Evolutionary conservation across 2,113 vertebrate species (phyloP), one percentile per base, ranked within the genome.

Genomic region (Atlantisia rogersi): DNA sequence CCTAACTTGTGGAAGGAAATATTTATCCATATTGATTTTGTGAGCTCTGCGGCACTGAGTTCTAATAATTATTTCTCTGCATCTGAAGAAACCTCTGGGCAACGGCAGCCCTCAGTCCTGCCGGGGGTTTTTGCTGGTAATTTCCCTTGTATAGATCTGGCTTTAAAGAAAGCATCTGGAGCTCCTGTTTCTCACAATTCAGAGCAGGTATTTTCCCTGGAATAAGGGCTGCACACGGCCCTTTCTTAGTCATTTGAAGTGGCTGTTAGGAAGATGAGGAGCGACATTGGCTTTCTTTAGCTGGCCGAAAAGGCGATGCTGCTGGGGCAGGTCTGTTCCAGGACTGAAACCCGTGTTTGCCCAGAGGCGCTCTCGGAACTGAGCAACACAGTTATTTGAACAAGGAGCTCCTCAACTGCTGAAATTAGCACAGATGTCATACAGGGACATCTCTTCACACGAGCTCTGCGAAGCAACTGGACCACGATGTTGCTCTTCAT

Each of bases 1-100:
- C 88, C 50, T 87, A 79, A 87, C 11, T 85, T 80, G 55, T 67
- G 48, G 65, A 87, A 95, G 53, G 70, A 94, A 91, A 73, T 65
- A 85, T 40, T 76, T 91, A 46, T 22, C 83, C 67, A 28, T 96
- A 97, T 97, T 94, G 96, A 97, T 96, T 96, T 94, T 94, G 88
- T 80, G 96, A 89, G 91, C 78, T 91, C 62, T 37, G 83, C 62
- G 59, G 91, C 17, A 1, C 52, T 39, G 82, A 95, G 67, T 65
- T 95, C 81, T 96, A 94, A 94, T 96, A 92, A 89, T 95, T 94
- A 94, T 94, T 96, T 95, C 74, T 60, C 94, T 73, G 55, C 74
- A 52, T 87, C 86, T 94, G 88, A 92, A 74, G 77, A 82, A 96
- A 95, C 78, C 96, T 87, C 92, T 96, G 91, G 95, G 96, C 92